phyloP scores from a whole-genome alignment of 2,797 vertebrate genomes.

The Streptopelia turtur region DNA sequence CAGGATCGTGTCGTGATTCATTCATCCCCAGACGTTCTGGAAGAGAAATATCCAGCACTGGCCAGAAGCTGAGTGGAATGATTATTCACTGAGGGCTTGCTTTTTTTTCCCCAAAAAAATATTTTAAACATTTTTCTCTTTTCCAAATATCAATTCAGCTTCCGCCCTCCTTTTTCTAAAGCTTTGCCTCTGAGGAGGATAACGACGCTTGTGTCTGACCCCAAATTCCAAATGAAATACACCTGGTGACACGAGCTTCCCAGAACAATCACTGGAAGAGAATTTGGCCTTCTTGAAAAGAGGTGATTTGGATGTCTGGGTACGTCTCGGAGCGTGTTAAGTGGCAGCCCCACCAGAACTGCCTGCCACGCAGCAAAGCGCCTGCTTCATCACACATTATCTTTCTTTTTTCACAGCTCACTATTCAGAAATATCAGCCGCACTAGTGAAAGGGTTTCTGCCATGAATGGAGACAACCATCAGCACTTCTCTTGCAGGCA shows the following conservation, averaged over 20 bases:
- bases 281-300: slow-evolving; percentile 63
- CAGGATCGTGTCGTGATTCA: background rate
- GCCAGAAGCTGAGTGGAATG: slow-evolving; percentile 53
- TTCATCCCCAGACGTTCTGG: slow-evolving; percentile 60
- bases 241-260: slow-evolving; percentile 63
- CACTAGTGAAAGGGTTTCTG: rapidly evolving
- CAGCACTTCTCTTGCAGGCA: background rate
- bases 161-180: background rate
- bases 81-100: slow-evolving; percentile 9
- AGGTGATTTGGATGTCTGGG: slow-evolving; percentile 46
- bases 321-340: slow-evolving; percentile 14
- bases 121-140: slow-evolving; percentile 77
- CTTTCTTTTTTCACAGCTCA: background rate
- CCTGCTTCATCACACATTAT: slow-evolving; percentile 31
- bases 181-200: slow-evolving; percentile 52
- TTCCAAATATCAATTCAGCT: slow-evolving; percentile 75
- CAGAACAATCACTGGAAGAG: slow-evolving; percentile 72
- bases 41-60: slow-evolving; percentile 38
- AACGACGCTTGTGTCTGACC: slow-evolving; percentile 71
- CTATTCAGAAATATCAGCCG: background rate
- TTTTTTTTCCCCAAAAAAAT: slow-evolving; percentile 9
- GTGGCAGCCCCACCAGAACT: background rate
- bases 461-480: background rate
- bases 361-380: slow-evolving; percentile 49
- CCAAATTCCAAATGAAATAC: slow-evolving; percentile 72